These are phyloP conservation scores for Cyprinodon tularosa DNA, from an alignment of 2,113 vertebrate species.

Conservation along the genomic window DNA sequence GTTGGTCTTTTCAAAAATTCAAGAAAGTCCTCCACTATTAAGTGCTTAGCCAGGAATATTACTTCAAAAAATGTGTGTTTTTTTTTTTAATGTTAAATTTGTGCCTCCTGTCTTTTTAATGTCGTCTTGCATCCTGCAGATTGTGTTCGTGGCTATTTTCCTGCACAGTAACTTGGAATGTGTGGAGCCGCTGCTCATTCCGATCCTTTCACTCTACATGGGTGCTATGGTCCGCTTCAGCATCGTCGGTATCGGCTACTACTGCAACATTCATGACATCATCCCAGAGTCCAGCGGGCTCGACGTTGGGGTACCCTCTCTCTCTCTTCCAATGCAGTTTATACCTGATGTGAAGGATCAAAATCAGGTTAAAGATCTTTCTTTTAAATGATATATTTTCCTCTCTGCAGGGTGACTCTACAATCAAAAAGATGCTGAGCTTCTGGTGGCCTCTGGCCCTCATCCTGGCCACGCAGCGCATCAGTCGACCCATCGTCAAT, in stretches of 20 bases:
- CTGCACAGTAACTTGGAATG: constrained; percentile 97
- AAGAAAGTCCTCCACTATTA: too few species aligned
- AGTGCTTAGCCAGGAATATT: too few species aligned
- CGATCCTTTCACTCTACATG: constrained; percentile 97
- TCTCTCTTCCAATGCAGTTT: neutral
- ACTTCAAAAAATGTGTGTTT: too few species aligned
- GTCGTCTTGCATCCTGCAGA: constrained; percentile 72
- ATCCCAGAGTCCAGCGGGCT: constrained; percentile 92
- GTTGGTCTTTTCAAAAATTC: too few species aligned
- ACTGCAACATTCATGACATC: constrained; percentile 92
- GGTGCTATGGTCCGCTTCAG: constrained; percentile 93
- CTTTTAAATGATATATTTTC: neutral
- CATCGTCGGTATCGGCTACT: constrained; percentile 93
- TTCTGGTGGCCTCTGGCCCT: constrained; percentile 99
- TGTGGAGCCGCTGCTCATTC: constrained; percentile 93
- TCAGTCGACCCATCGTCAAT: constrained; percentile 97
- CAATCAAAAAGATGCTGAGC: constrained; percentile 94
- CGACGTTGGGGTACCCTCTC: constrained; percentile 87
- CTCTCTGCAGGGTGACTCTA: constrained; percentile 89
- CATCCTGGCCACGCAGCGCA: constrained; percentile 95
- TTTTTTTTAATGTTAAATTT: too few species aligned
- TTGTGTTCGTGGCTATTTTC: constrained; percentile 95
- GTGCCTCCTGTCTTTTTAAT: neutral
- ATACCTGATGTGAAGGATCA: neutral
- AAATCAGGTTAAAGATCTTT: neutral